Evolutionary conservation across 2,888 invertebrate species (phyloP).

Genomic region (Dermolepida albohirtum): DNA sequence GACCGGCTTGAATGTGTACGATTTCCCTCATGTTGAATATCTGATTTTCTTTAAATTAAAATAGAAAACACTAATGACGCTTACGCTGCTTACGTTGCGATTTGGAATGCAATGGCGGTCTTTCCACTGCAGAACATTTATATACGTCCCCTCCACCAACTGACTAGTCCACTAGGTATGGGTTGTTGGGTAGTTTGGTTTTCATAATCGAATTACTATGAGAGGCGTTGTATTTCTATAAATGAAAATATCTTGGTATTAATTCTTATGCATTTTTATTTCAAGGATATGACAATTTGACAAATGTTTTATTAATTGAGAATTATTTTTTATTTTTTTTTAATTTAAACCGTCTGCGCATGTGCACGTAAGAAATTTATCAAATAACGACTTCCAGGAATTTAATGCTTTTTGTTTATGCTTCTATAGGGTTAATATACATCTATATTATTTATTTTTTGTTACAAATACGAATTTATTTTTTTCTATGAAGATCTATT

Average conservation of each 20-base stretch:
- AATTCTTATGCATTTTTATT: constrained; percentile 18
- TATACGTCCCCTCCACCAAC: constrained; percentile 56
- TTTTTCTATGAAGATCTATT: too few species aligned
- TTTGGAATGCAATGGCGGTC: constrained; percentile 57
- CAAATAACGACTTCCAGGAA: not conserved
- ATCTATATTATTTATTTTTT: too few species aligned
- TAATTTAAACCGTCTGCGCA: constrained; percentile 6
- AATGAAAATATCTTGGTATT: constrained; percentile 28
- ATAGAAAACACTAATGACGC: constrained; percentile 56
- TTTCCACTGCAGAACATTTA: constrained; percentile 44
- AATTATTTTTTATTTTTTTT: constrained; percentile 7
- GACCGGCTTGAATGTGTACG: constrained; percentile 84
- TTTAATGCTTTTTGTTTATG: not conserved
- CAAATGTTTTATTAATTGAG: constrained; percentile 12
- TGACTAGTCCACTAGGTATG: not conserved
- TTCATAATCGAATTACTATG: constrained; percentile 27
- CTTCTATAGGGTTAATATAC: too few species aligned
- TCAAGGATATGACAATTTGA: constrained; percentile 30
- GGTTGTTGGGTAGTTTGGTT: constrained; percentile 3
- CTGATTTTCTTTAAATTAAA: constrained; percentile 43
- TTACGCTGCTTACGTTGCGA: constrained; percentile 51
- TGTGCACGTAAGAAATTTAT: not conserved
- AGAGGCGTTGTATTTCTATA: constrained; percentile 33
- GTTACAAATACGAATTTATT: too few species aligned
- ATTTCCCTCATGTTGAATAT: constrained; percentile 81